Percentiles rank a stretch among this genome's conserved stretches.
Evolutionary conservation across 2,113 vertebrate genomes (phyloP).

Genomic region (Melanerpes formicivorus): DNA sequence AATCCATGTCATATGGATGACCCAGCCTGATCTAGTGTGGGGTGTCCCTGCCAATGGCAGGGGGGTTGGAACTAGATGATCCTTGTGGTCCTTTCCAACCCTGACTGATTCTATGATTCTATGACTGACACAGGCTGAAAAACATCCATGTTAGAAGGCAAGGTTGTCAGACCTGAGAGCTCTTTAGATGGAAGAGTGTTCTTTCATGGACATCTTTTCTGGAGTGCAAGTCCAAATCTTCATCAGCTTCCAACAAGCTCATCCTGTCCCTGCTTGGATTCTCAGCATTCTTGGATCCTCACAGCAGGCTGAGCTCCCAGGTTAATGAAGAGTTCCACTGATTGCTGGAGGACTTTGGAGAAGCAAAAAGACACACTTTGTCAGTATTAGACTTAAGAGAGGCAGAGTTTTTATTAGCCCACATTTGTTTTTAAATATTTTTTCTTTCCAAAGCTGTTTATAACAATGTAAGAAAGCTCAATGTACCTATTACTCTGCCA

Average conservation of each 20-base stretch:
- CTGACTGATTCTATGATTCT: no score
- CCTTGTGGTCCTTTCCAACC: no score
- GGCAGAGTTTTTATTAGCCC: neutral
- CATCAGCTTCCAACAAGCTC: conserved; percentile 27
- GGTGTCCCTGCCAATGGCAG: no score
- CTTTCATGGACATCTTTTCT: neutral
- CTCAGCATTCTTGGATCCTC: neutral
- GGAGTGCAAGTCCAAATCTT: neutral
- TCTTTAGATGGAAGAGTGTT: neutral
- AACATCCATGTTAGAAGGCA: neutral
- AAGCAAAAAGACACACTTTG: neutral
- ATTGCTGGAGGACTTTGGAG: neutral
- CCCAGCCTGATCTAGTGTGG: no score
- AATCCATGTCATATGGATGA: neutral
- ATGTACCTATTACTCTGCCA: conserved; percentile 26
- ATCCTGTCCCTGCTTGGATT: neutral
- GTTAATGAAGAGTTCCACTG: neutral
- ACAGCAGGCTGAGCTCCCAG: neutral
- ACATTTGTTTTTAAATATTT: neutral
- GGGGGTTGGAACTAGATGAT: no score
- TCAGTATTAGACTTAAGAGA: neutral
- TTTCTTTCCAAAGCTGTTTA: neutral
- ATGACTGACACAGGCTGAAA: neutral
- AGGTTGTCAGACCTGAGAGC: neutral
- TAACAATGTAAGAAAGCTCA: neutral